Evolutionary conservation across 30 jellyfish, hydroid and myxozoan genomes (phyloP).

Genomic region (Cassiopea xamachana): DNA sequence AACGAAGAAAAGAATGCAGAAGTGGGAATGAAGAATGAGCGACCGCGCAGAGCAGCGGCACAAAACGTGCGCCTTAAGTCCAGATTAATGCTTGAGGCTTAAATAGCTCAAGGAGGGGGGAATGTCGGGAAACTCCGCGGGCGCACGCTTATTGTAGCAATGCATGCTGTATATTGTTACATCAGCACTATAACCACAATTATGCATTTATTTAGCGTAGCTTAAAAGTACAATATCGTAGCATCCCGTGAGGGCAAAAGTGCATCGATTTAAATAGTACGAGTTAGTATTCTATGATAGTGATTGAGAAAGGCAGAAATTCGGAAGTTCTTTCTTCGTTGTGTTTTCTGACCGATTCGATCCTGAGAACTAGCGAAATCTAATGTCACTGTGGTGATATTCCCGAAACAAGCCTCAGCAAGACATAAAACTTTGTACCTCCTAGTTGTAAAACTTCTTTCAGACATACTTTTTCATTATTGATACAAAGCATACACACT

Average conservation of each 20-base stretch:
- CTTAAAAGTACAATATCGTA: neutral
- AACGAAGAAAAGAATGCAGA: neutral
- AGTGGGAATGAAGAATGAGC: slow-evolving; percentile 4
- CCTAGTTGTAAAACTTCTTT: too few species aligned
- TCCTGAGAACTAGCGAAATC: neutral
- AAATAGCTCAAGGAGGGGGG: slow-evolving; percentile 77
- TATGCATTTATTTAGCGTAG: neutral
- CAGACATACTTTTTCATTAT: too few species aligned
- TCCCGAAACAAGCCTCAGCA: neutral
- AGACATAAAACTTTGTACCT: too few species aligned
- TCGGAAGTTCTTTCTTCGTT: neutral
- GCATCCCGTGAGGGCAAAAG: neutral
- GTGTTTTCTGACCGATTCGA: neutral
- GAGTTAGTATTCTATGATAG: neutral
- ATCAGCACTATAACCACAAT: neutral
- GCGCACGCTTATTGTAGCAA: neutral
- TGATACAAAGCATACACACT: too few species aligned
- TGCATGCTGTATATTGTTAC: too few species aligned
- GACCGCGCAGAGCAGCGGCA: slow-evolving; percentile 72
- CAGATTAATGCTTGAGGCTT: slow-evolving; percentile 69
- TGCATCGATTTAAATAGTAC: neutral
- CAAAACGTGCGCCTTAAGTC: slow-evolving; percentile 59
- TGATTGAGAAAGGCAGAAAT: neutral
- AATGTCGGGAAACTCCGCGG: slow-evolving; percentile 24
- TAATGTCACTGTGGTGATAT: neutral